Evolutionary conservation across 1,140 invertebrate species (phyloP).

Genomic region (Lordiphosa collinella): DNA sequence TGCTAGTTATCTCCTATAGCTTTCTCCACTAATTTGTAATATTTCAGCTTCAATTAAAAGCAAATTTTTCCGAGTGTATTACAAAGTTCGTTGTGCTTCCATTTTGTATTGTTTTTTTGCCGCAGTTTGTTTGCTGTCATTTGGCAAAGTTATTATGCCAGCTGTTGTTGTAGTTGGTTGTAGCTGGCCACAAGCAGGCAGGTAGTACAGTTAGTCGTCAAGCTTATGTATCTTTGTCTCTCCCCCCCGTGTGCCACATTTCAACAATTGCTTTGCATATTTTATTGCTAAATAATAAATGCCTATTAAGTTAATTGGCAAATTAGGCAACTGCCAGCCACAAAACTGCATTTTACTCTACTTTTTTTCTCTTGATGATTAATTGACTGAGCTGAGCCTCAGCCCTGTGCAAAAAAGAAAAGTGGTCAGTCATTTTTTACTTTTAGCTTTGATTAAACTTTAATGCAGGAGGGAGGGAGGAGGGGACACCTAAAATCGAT

Average conservation of each 20-base stretch:
- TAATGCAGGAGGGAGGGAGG: constrained; percentile 35
- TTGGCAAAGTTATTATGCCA: constrained; percentile 69
- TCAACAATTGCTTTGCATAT: constrained; percentile 75
- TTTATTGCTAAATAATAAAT: constrained; percentile 79
- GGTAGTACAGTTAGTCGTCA: constrained; percentile 51
- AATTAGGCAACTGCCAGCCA: constrained; percentile 62
- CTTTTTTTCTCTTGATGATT: constrained; percentile 30
- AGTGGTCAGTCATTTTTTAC: constrained; percentile 28
- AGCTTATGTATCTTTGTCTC: constrained; percentile 21
- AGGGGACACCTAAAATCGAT: constrained; percentile 56
- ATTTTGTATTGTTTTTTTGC: constrained; percentile 28
- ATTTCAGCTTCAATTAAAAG: no score
- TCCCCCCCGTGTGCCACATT: constrained; percentile 49
- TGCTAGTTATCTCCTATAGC: no score
- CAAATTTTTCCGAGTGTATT: neutral
- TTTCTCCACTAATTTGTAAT: no score
- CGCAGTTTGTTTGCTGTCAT: constrained; percentile 65
- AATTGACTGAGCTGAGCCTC: constrained; percentile 35
- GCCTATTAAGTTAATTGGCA: constrained; percentile 77
- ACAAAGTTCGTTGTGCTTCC: neutral
- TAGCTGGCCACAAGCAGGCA: constrained; percentile 32
- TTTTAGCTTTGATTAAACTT: constrained; percentile 52
- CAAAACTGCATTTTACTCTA: constrained; percentile 20
- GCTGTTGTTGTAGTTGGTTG: constrained; percentile 34
- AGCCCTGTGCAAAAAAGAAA: constrained; percentile 17